phyloP scores from a whole-genome alignment of 2,888 invertebrate genomes.

The Lithophane socia region DNA sequence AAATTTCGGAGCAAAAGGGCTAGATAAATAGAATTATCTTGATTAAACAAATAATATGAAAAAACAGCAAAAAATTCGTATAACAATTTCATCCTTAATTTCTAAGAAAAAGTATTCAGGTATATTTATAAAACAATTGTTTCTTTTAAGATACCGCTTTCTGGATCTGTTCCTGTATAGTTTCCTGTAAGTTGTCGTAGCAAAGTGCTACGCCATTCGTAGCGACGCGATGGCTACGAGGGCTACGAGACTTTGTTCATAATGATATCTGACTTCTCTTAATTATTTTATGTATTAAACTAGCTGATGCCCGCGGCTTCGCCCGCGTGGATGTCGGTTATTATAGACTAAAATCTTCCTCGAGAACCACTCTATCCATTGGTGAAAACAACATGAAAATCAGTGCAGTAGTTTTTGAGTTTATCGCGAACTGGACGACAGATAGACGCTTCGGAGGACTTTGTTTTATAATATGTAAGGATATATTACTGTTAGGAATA shows the following conservation, averaged over 20 bases:
- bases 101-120: not conserved
- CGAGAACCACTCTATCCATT: too few species aligned
- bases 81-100: not conserved
- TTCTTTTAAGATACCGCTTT: not conserved
- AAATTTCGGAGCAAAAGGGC: not conserved
- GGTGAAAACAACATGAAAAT: too few species aligned
- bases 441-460: too few species aligned
- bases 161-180: too few species aligned
- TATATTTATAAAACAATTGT: not conserved
- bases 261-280: not conserved
- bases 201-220: constrained; percentile 38
- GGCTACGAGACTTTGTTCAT: not conserved
- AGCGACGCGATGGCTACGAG: constrained; percentile 4
- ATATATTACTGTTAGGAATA: too few species aligned
- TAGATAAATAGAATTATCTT: not conserved
- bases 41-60: not conserved
- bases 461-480: too few species aligned
- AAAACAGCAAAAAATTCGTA: not conserved
- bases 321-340: too few species aligned
- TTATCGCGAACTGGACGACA: too few species aligned
- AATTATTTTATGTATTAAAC: not conserved
- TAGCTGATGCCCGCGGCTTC: too few species aligned
- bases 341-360: too few species aligned
- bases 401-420: too few species aligned
- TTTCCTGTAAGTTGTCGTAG: constrained; percentile 2